These are phyloP conservation scores for Arnoldichthys spilopterus DNA, from an alignment of 2,797 vertebrate genomes.

Conservation along the genomic window DNA sequence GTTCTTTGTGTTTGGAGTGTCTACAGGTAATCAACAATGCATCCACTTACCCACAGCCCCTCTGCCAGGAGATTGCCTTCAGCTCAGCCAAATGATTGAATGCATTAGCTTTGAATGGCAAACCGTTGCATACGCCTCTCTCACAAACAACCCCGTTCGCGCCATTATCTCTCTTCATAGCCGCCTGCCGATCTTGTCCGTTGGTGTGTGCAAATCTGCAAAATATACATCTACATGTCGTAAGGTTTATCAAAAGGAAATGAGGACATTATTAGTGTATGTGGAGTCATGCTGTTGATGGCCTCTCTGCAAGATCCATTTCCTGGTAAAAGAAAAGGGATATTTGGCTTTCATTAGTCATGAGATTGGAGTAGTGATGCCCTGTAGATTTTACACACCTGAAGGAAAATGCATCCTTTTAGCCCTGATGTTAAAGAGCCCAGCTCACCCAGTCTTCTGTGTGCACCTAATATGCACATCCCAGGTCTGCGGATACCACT, in stretches of 20 bases:
- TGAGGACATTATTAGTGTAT: constrained; percentile 47
- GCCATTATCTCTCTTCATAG: constrained; percentile 54
- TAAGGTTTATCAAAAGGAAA: constrained; percentile 52
- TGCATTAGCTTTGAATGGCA: constrained; percentile 79
- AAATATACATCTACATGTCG: constrained; percentile 47
- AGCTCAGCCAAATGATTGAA: constrained; percentile 77
- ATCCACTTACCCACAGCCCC: constrained; percentile 77
- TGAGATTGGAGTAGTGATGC: constrained; percentile 47
- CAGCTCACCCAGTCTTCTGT: constrained; percentile 27
- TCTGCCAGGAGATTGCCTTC: constrained; percentile 76
- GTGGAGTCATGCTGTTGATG: constrained; percentile 20
- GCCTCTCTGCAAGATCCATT: constrained; percentile 45
- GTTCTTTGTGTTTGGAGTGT: constrained; percentile 75
- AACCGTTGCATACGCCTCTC: constrained; percentile 69
- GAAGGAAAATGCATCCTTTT: constrained; percentile 55
- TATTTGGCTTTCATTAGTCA: constrained; percentile 54
- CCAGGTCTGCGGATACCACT: not conserved
- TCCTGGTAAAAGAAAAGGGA: constrained; percentile 27
- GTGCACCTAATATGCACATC: constrained; percentile 12
- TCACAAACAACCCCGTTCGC: constrained; percentile 64
- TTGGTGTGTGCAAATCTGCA: constrained; percentile 53
- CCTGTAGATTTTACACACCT: constrained; percentile 42
- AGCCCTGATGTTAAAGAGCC: constrained; percentile 55
- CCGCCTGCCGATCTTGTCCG: constrained; percentile 31
- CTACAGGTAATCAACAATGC: constrained; percentile 82